These are phyloP conservation scores for Poliocrania exsul DNA, from an alignment of 2,797 vertebrate species.

Conservation along the genomic window DNA sequence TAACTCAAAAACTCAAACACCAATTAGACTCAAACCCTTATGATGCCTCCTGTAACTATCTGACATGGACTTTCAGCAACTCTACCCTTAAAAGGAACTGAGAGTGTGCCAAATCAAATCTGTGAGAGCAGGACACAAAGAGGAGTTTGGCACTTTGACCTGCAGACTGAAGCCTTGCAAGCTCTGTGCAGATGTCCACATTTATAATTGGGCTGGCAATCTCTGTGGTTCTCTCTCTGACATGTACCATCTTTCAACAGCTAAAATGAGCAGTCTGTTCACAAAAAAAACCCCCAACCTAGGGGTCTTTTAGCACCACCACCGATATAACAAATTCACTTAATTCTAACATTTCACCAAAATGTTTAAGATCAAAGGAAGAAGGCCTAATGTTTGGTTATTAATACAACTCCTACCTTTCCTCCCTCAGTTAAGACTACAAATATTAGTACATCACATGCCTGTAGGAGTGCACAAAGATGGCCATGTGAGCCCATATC, in stretches of 20 bases:
- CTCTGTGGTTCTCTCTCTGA: background rate
- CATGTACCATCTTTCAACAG: background rate
- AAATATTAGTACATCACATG: background rate
- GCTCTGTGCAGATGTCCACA: background rate
- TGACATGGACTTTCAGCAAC: background rate
- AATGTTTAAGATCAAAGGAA: background rate
- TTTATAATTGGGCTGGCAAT: background rate
- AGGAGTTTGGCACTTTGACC: background rate
- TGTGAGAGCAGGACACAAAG: background rate
- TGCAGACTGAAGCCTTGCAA: fast-evolving
- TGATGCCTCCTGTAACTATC: background rate
- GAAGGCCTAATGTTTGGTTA: background rate
- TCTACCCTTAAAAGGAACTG: background rate
- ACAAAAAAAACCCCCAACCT: background rate
- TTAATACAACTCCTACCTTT: background rate
- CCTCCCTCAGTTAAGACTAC: background rate
- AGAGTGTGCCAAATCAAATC: background rate
- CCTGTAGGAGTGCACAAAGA: background rate
- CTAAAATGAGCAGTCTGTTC: background rate
- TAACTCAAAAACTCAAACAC: background rate
- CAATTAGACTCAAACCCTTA: background rate
- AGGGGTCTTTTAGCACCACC: background rate
- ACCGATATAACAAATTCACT: background rate
- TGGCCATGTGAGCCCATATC: background rate
- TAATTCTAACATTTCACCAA: background rate